Percentiles rank a stretch among this genome's conserved stretches.
These are phyloP conservation scores for Cynocephalus volans DNA, from an alignment of 2,113 vertebrate species.

Conservation along the genomic window DNA sequence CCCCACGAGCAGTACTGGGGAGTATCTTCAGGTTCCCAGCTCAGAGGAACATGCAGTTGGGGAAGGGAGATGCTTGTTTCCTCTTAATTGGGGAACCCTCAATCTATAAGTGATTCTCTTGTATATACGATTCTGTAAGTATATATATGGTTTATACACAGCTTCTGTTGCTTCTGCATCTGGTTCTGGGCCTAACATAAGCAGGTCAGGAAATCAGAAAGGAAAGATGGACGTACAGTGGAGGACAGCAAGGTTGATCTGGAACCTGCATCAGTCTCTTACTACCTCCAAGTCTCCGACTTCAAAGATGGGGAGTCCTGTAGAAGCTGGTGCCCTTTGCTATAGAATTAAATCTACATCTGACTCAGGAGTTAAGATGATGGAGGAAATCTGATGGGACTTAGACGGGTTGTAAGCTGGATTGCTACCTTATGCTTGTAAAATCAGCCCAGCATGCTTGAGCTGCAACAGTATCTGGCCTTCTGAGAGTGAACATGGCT, in stretches of 20 bases:
- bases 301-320: not conserved
- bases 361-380: not conserved
- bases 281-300: not conserved
- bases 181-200: not conserved
- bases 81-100: not conserved
- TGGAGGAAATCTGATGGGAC: not conserved
- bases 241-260: not conserved
- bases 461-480: not conserved
- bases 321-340: not conserved
- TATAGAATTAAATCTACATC: not conserved
- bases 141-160: not conserved
- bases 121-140: not conserved
- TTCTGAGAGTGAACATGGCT: not conserved
- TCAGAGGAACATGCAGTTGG: not conserved
- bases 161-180: not conserved
- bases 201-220: not conserved
- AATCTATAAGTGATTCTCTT: not conserved
- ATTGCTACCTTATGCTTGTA: not conserved
- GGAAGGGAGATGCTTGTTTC: not conserved
- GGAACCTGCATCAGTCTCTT: not conserved
- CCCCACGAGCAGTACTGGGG: not conserved
- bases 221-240: not conserved
- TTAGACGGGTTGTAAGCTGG: not conserved
- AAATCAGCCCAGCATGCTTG: not conserved
- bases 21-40: not conserved